Conservation (phyloP, 2,888 invertebrate genomes). For the Pheosia gnoma region DNA sequence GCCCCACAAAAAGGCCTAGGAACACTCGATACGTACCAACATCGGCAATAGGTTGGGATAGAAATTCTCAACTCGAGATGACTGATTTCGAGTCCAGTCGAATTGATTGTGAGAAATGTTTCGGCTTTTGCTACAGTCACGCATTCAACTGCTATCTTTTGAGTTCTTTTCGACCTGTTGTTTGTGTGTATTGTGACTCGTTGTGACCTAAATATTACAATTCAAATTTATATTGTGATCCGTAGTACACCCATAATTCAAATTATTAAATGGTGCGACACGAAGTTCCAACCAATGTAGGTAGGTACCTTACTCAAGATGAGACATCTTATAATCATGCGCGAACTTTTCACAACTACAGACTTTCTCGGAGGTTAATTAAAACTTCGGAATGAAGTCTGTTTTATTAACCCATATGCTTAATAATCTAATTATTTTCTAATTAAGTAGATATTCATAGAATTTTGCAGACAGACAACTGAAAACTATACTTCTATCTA, state of each 20-base stretch:
- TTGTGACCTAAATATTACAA: too few relatives aligned
- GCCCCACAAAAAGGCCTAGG: background rate
- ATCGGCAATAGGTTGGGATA: too few relatives aligned
- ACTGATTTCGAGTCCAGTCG: background rate
- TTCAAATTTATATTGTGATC: too few relatives aligned
- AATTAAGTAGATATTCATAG: constrained; percentile 1
- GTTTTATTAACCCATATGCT: background rate
- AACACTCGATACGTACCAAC: background rate
- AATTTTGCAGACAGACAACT: background rate
- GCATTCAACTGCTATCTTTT: too few relatives aligned
- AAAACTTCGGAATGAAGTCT: background rate
- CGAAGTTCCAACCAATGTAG: too few relatives aligned
- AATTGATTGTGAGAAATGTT: background rate
- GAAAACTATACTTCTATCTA: too few relatives aligned
- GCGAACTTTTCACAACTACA: background rate
- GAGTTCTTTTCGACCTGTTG: too few relatives aligned
- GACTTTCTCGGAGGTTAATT: background rate
- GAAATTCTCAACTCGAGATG: background rate
- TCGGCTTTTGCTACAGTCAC: background rate
- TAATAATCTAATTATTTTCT: background rate
- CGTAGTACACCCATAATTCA: too few relatives aligned
- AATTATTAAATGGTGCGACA: too few relatives aligned
- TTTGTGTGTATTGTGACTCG: too few relatives aligned
- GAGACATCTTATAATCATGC: background rate
- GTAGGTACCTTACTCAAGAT: too few relatives aligned